Percentiles rank a stretch among this genome's conserved stretches.
Conservation (phyloP, 1,140 invertebrate species). For the Solenopsis invicta region DNA sequence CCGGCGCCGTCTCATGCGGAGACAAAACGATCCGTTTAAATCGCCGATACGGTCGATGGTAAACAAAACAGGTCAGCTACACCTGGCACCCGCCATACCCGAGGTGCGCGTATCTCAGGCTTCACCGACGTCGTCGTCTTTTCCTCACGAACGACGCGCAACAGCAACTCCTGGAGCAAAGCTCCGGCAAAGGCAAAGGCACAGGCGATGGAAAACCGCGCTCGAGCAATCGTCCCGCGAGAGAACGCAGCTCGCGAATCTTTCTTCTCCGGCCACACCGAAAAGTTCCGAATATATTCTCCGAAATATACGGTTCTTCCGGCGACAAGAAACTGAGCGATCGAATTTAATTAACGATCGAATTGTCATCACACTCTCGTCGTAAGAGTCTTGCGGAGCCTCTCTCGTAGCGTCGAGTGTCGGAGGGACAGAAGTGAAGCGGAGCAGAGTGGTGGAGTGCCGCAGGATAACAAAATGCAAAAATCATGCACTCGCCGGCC, state of each 20-base stretch:
- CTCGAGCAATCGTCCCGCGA: background rate
- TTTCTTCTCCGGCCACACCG: background rate
- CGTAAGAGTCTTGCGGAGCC: background rate
- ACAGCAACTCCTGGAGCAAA: too few relatives aligned
- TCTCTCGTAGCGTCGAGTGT: background rate
- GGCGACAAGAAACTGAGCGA: background rate
- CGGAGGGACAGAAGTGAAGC: background rate
- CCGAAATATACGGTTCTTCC: background rate
- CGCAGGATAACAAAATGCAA: background rate
- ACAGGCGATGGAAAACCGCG: background rate
- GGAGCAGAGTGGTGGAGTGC: background rate
- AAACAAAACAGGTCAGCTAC: constrained; percentile 4
- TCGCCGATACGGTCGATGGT: background rate
- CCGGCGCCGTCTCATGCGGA: background rate
- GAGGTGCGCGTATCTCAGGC: background rate
- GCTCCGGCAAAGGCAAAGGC: background rate
- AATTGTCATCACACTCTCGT: constrained; percentile 18
- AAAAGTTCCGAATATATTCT: background rate
- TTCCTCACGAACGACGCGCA: background rate
- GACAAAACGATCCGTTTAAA: background rate
- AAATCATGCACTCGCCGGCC: background rate
- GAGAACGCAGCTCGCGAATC: background rate
- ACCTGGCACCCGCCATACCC: background rate
- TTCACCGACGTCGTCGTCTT: background rate
- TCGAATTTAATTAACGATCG: background rate